These are phyloP conservation scores for Galeopterus variegatus DNA, from an alignment of 2,113 vertebrate genomes.

Conservation along the genomic window DNA sequence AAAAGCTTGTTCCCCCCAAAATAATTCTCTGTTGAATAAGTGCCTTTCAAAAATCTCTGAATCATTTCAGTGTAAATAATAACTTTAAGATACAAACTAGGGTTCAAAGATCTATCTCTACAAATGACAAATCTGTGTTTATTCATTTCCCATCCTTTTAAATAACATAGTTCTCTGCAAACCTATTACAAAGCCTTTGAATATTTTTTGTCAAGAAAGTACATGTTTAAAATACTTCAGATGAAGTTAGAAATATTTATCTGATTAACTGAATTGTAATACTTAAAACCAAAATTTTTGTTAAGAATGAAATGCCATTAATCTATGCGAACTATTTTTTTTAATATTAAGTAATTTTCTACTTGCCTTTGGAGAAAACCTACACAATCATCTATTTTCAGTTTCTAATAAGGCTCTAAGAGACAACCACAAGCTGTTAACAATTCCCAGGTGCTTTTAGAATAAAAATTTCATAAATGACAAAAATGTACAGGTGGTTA, in stretches of 20 bases:
- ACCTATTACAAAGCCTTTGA: neutral
- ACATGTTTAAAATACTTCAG: neutral
- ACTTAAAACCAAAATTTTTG: conserved; percentile 32
- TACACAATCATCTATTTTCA: neutral
- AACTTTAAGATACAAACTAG: neutral
- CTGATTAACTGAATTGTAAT: neutral
- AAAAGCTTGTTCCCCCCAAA: neutral
- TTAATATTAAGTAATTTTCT: conserved; percentile 15
- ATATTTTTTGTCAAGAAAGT: neutral
- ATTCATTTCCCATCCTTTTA: neutral
- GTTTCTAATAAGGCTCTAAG: neutral
- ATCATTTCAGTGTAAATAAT: neutral
- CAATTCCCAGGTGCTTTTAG: neutral
- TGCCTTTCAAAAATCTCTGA: neutral
- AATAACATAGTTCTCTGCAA: neutral
- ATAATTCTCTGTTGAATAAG: conserved; percentile 15
- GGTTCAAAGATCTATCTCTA: neutral
- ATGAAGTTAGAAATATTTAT: neutral
- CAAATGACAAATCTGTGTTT: neutral
- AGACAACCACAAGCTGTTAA: neutral
- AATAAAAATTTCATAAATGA: neutral
- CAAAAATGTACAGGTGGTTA: neutral
- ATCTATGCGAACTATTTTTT: neutral
- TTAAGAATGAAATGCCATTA: neutral
- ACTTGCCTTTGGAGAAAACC: conserved; percentile 48